Evolutionary conservation across 1,140 invertebrate genomes (phyloP).

Genomic region (Thalassaphorura encarpata): DNA sequence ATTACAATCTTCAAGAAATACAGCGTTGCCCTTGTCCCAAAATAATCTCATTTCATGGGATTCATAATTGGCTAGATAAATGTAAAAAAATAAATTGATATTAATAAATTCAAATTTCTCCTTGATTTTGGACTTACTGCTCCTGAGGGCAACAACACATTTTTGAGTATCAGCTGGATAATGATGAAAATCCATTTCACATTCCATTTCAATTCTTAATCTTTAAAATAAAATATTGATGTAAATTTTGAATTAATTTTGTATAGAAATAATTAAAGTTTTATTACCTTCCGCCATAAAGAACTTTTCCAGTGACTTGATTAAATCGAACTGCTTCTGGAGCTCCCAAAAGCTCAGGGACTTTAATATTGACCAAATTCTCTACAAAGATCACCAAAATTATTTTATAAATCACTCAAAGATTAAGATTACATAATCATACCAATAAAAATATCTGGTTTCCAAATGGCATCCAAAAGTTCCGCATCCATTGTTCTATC

Average conservation of each 20-base stretch:
- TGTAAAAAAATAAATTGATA: not conserved
- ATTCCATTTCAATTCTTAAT: not conserved
- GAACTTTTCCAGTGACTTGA: constrained; percentile 6
- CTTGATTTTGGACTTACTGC: not conserved
- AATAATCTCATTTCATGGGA: not conserved
- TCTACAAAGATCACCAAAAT: constrained; percentile 15
- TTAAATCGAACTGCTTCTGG: constrained; percentile 4
- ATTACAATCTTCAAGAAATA: constrained; percentile 3
- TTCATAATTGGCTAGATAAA: not conserved
- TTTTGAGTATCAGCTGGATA: not conserved
- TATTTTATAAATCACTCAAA: no score
- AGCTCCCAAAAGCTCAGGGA: constrained; percentile 1
- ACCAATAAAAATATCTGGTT: no score
- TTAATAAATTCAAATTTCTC: not conserved
- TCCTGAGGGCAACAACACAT: not conserved
- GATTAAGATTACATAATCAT: no score
- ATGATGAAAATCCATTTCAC: not conserved
- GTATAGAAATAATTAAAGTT: not conserved
- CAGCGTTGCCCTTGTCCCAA: not conserved
- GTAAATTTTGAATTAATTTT: not conserved
- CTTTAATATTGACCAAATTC: not conserved
- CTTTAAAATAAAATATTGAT: not conserved
- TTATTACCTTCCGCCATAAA: not conserved
- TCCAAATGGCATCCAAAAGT: no score
- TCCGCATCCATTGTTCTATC: no score